Percentiles rank a stretch among this genome's conserved stretches.
These are phyloP conservation scores for Emydura subglobosa DNA, from an alignment of 2,113 vertebrate genomes.

Conservation along the genomic window DNA sequence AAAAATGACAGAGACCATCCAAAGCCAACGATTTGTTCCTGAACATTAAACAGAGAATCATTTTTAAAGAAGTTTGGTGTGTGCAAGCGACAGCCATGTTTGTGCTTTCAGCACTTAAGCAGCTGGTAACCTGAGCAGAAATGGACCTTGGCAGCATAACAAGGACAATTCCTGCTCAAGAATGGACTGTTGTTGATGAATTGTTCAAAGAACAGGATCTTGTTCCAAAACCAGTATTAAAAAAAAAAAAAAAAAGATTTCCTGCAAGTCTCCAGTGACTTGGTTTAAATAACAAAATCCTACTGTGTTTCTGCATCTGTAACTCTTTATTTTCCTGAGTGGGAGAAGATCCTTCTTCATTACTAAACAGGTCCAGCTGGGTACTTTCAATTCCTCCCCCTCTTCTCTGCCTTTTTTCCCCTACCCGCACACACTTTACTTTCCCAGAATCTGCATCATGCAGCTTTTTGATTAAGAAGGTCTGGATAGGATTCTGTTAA, in stretches of 20 bases:
- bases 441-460: accelerated
- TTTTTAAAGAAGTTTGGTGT: background rate
- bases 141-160: background rate
- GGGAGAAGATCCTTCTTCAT: background rate
- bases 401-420: background rate
- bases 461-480: background rate
- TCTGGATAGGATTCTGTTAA: background rate
- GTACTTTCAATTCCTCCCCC: background rate
- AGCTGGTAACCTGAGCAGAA: background rate
- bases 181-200: background rate
- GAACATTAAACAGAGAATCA: accelerated
- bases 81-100: background rate
- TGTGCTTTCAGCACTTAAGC: background rate
- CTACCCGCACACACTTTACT: background rate
- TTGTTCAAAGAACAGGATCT: background rate
- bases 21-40: background rate
- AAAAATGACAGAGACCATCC: background rate
- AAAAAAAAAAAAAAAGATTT: background rate
- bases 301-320: background rate
- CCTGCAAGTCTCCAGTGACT: background rate
- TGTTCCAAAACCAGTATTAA: background rate
- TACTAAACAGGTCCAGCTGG: background rate
- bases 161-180: background rate
- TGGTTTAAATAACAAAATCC: background rate
- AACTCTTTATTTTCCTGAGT: background rate